These are phyloP conservation scores for Aphrocallistes beatrix DNA, from an alignment of 37 sponge, comb jelly and placozoan genomes.

Conservation along the genomic window DNA sequence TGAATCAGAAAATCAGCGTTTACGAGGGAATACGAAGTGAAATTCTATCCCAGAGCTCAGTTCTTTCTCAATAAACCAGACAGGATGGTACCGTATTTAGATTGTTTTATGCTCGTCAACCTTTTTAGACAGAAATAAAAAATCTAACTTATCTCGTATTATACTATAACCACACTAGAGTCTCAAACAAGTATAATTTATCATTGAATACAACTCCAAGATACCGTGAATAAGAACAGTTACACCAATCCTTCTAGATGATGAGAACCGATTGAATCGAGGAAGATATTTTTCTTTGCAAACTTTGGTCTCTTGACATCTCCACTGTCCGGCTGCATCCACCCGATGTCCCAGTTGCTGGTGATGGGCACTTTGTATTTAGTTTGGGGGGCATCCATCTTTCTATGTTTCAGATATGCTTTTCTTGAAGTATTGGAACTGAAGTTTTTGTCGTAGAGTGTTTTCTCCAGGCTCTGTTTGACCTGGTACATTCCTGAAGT, in stretches of 20 bases:
- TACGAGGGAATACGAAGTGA: too few species aligned
- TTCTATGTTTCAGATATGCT: conserved; percentile 2
- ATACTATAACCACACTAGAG: too few species aligned
- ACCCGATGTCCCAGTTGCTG: neutral
- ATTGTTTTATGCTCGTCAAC: too few species aligned
- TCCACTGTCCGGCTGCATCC: conserved; percentile 1
- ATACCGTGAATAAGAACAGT: too few species aligned
- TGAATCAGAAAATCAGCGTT: too few species aligned
- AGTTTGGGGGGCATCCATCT: neutral
- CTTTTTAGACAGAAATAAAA: too few species aligned
- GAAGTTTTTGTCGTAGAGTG: neutral
- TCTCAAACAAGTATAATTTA: too few species aligned
- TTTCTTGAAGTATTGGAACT: neutral
- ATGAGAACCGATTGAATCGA: conserved; percentile 5
- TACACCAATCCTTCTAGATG: neutral
- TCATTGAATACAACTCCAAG: too few species aligned
- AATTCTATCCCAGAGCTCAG: too few species aligned
- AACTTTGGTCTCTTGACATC: conserved; percentile 4
- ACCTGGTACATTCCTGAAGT: neutral
- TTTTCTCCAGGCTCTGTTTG: neutral
- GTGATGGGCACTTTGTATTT: conserved; percentile 3
- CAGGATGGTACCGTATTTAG: too few species aligned
- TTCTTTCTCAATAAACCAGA: too few species aligned
- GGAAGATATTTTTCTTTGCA: conserved; percentile 1
- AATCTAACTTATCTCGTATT: too few species aligned